phyloP scores from a whole-genome alignment of 2,888 invertebrate species.

The Drosophila buzzatii region DNA sequence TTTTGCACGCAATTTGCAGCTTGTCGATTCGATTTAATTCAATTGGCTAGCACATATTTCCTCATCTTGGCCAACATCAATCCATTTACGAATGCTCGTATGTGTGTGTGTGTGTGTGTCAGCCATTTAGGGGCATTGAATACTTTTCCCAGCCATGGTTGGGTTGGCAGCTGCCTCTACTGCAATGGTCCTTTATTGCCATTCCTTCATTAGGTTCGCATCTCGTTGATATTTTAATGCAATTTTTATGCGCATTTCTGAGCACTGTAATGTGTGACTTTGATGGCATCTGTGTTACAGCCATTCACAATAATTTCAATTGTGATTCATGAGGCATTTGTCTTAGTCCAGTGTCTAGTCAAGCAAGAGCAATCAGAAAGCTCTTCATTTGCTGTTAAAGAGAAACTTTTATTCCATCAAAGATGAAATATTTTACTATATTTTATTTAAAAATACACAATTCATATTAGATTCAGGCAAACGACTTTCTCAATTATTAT shows the following conservation, averaged over 20 bases:
- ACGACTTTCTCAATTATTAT: too few relatives aligned
- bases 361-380: slow-evolving; percentile 5
- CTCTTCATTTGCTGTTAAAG: background rate
- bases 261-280: slow-evolving; percentile 46
- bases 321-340: slow-evolving; percentile 59
- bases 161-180: slow-evolving; percentile 7
- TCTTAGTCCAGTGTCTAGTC: slow-evolving; percentile 15
- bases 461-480: too few relatives aligned
- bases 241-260: slow-evolving; percentile 74
- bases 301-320: slow-evolving; percentile 61
- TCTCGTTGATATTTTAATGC: slow-evolving; percentile 68
- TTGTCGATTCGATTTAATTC: slow-evolving; percentile 53
- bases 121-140: slow-evolving; percentile 68
- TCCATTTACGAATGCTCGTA: background rate
- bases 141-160: slow-evolving; percentile 40
- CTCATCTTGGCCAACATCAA: slow-evolving; percentile 41
- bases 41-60: slow-evolving; percentile 48
- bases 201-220: slow-evolving; percentile 62
- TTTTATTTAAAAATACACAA: too few relatives aligned
- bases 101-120: slow-evolving; percentile 7
- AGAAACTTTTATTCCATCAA: background rate
- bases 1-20: slow-evolving; percentile 67
- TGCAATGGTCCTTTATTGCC: slow-evolving; percentile 73
- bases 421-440: background rate
- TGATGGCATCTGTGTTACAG: slow-evolving; percentile 20